Conservation (phyloP, 2,113 vertebrate species). For the Xiphophorus maculatus region DNA sequence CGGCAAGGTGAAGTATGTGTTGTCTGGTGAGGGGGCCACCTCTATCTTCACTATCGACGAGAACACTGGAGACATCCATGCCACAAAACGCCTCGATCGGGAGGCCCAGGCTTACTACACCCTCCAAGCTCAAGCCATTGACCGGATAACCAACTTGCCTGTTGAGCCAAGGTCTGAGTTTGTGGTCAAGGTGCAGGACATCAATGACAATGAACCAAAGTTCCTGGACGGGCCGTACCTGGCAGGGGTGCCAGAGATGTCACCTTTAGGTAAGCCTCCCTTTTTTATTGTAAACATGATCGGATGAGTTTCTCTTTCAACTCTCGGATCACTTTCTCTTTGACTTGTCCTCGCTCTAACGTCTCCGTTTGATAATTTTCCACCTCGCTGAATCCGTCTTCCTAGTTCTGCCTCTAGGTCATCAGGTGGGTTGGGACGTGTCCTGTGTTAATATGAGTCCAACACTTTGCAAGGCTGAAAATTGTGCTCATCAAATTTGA, state of each 20-base stretch:
- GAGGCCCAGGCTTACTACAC: conserved; percentile 97
- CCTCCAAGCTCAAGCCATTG: conserved; percentile 90
- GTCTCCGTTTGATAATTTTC: conserved; percentile 64
- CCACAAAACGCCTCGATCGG: conserved; percentile 93
- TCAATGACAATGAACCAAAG: conserved; percentile 97
- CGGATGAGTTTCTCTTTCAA: background rate
- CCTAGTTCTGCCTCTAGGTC: conserved; percentile 51
- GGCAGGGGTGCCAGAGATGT: conserved; percentile 95
- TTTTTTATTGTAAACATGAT: conserved; percentile 7
- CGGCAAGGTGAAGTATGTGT: conserved; percentile 95
- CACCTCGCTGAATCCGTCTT: conserved; percentile 49
- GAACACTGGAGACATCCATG: conserved; percentile 97
- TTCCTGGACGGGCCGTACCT: conserved; percentile 94
- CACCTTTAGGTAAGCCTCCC: conserved; percentile 88
- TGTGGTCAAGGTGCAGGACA: conserved; percentile 97
- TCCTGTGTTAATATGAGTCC: conserved; percentile 54
- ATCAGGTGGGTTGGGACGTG: conserved; percentile 13
- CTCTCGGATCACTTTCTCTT: conserved; percentile 33
- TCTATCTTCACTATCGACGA: conserved; percentile 99
- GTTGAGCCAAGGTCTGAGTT: conserved; percentile 94
- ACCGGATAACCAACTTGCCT: conserved; percentile 87
- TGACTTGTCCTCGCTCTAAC: conserved; percentile 37
- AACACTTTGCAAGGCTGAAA: conserved; percentile 27
- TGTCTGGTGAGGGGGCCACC: conserved; percentile 92
- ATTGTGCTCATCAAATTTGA: conserved; percentile 37